These are phyloP conservation scores for Poeciliopsis gracilis DNA, from an alignment of 2,797 vertebrate species.

Conservation along the genomic window DNA sequence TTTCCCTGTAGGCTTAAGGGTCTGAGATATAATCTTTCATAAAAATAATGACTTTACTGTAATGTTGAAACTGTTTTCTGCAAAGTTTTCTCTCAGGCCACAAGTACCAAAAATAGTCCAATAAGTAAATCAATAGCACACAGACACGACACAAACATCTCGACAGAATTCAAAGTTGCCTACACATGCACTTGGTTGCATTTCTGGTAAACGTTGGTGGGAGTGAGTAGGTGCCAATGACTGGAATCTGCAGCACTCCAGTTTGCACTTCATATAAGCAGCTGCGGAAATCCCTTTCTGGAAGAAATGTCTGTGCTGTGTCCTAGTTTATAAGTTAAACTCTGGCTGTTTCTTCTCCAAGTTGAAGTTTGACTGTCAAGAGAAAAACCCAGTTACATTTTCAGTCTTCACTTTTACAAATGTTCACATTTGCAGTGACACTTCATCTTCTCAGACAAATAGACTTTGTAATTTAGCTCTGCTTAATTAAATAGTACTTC, in stretches of 20 bases:
- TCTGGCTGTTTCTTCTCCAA: background rate
- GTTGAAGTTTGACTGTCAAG: background rate
- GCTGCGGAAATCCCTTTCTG: background rate
- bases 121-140: slow-evolving; percentile 38
- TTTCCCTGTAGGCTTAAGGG: background rate
- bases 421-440: background rate
- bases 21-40: background rate
- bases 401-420: background rate
- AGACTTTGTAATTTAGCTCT: background rate
- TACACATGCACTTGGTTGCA: slow-evolving; percentile 53
- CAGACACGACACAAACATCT: slow-evolving; percentile 23
- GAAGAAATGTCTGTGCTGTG: background rate
- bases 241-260: slow-evolving; percentile 36
- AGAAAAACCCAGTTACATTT: background rate
- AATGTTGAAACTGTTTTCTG: background rate
- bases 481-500: background rate
- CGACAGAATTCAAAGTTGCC: slow-evolving; percentile 65
- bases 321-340: background rate
- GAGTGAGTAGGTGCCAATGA: slow-evolving; percentile 57
- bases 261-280: slow-evolving; percentile 21
- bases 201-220: slow-evolving; percentile 61
- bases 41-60: background rate
- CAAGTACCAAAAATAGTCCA: slow-evolving; percentile 10
- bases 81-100: background rate
- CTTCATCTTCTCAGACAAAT: background rate